Evolutionary conservation across 2,797 vertebrate species (phyloP).

Genomic region (Chaetodon trifasciatus): DNA sequence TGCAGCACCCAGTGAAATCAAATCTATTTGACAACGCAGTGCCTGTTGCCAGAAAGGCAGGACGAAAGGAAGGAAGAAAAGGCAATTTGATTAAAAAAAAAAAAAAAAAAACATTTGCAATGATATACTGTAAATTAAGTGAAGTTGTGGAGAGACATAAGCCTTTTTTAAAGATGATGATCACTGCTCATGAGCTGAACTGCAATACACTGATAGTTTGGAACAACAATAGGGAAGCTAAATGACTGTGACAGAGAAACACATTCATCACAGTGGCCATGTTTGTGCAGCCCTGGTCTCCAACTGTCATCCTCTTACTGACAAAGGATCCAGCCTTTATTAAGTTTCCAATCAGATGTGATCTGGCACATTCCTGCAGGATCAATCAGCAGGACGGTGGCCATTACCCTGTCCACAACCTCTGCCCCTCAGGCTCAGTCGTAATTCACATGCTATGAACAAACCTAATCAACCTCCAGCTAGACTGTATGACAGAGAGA

Average conservation of each 20-base stretch:
- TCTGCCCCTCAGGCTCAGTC: slow-evolving; percentile 19
- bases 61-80: background rate
- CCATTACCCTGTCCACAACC: slow-evolving; percentile 32
- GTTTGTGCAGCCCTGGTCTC: background rate
- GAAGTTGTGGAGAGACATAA: background rate
- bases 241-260: background rate
- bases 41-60: background rate
- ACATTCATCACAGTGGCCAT: background rate
- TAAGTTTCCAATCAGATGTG: slow-evolving; percentile 4
- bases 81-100: background rate
- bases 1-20: background rate
- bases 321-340: slow-evolving; percentile 26
- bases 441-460: slow-evolving; percentile 29
- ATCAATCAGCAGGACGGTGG: slow-evolving; percentile 30
- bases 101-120: background rate
- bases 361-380: slow-evolving; percentile 40
- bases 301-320: background rate
- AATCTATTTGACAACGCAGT: background rate
- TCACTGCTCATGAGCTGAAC: background rate
- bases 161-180: background rate
- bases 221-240: background rate
- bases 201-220: background rate
- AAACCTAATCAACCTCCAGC: slow-evolving; percentile 22
- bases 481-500: slow-evolving; percentile 1
- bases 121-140: too few relatives aligned